These are phyloP conservation scores for Chirona hameri DNA, from an alignment of 2,888 invertebrate genomes.

Conservation along the genomic window DNA sequence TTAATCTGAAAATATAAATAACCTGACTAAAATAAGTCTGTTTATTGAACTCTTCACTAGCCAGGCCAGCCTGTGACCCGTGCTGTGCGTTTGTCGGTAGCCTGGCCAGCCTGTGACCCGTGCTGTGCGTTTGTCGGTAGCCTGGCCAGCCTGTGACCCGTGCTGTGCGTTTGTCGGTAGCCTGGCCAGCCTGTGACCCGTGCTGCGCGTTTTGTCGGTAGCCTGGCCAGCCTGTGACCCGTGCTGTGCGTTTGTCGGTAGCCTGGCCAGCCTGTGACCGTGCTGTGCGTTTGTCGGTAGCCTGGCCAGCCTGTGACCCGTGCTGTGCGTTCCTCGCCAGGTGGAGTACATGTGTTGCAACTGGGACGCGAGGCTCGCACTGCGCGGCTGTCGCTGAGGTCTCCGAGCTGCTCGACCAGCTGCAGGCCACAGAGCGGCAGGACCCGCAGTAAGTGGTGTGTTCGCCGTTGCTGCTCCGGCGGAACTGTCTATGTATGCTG, in stretches of 20 bases:
- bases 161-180: conserved; percentile 42
- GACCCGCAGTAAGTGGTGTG: conserved; percentile 74
- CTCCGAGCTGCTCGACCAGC: conserved; percentile 68
- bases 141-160: neutral
- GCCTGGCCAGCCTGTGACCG: conserved; percentile 64
- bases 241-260: conserved; percentile 42
- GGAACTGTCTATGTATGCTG: too few species aligned
- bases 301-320: neutral
- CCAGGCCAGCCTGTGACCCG: too few species aligned
- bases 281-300: conserved; percentile 75
- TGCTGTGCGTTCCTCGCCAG: conserved; percentile 42
- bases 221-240: neutral
- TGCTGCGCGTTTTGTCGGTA: conserved; percentile 75
- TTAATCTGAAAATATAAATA: too few species aligned
- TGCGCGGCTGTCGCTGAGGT: conserved; percentile 81
- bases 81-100: too few species aligned
- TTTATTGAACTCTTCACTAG: too few species aligned
- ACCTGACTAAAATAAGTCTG: too few species aligned
- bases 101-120: too few species aligned
- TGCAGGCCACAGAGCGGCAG: conserved; percentile 75
- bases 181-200: conserved; percentile 65
- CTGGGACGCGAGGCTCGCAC: conserved; percentile 81
- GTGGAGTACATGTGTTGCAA: conserved; percentile 79
- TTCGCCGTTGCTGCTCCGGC: too few species aligned
- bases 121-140: too few species aligned